Base-by-base conservation (phyloP, 2,888 invertebrate genomes). In the Steinernema scapterisci region DNA sequence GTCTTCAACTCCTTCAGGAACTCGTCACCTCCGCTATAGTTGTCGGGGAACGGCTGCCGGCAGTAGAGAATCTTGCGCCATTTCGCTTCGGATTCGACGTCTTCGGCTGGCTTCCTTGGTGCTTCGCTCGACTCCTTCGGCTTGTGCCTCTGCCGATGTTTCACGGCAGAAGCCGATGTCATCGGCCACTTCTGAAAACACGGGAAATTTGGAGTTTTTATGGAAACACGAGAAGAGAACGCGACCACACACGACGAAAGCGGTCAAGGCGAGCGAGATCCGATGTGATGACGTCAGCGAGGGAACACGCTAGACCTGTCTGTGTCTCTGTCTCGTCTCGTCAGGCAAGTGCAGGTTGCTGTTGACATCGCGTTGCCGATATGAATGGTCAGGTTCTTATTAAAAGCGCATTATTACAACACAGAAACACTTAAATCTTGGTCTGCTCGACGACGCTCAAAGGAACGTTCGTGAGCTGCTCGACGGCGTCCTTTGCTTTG, bases 41-140 rank as follows among this genome's bases (percentile, higher is more conserved):
- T 95, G 88, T 97, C 97, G 0, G 95, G 93, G 78, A 93, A 93
- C 23, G 92, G 92, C 76, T 93, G 92, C 86, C 94, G 93, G 88
- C 93, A 93, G 86, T 95, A 97, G 21, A 97, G 89, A 85, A 94
- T 93, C 89, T 95, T 96, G 81, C 91, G 91, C 95, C 96, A 95
- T 73, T 51, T 54, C 27, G 19, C 19, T 9, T 51, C n/a, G n/a
- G n/a, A n/a, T n/a, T n/a, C n/a, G n/a, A n/a, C n/a, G n/a, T n/a
- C n/a, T n/a, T n/a, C n/a, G n/a, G n/a, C n/a, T n/a, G n/a, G n/a
- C n/a, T n/a, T n/a, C n/a, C n/a, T n/a, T n/a, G n/a, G n/a, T n/a
- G n/a, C 51, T 19, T 51, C 51, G 51, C 51, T 51, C 9, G 51
- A 19, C 9, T 77, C 27, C 52, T 52, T 19, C 56, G 16, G 25